Evolutionary conservation across 2,797 vertebrate species (phyloP).

Genomic region (Falco rusticolus): DNA sequence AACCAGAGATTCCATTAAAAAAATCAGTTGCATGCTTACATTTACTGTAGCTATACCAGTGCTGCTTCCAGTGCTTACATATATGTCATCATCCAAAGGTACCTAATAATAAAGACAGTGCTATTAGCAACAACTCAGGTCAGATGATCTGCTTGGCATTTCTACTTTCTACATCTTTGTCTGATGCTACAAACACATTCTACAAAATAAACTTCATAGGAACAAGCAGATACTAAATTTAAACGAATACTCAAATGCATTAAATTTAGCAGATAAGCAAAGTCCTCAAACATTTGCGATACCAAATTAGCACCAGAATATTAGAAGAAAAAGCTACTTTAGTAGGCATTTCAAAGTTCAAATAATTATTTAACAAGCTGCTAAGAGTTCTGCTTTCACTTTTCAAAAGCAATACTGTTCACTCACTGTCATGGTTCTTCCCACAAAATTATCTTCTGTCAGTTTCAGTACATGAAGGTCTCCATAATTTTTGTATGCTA

Average conservation of each 20-base stretch:
- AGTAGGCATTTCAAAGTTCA: not conserved
- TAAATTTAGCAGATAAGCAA: not conserved
- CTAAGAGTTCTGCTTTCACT: not conserved
- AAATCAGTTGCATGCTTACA: conserved; percentile 75
- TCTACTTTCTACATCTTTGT: not conserved
- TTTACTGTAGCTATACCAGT: conserved; percentile 86
- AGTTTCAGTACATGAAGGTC: conserved; percentile 71
- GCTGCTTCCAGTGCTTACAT: conserved; percentile 80
- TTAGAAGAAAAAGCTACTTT: not conserved
- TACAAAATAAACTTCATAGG: not conserved
- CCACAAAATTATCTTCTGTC: conserved; percentile 77
- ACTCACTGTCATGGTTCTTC: conserved; percentile 81
- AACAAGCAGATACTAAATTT: not conserved
- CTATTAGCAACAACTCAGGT: not conserved
- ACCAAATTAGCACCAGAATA: not conserved
- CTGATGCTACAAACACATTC: not conserved
- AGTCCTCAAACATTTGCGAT: not conserved
- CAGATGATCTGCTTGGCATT: not conserved
- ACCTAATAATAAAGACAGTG: conserved; percentile 69
- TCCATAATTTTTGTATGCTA: conserved; percentile 79
- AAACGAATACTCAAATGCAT: not conserved
- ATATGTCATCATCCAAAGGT: conserved; percentile 79
- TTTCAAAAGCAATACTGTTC: not conserved
- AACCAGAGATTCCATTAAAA: not conserved
- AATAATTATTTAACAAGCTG: not conserved